These are phyloP conservation scores for Andrena bicolor DNA, from an alignment of 2,888 invertebrate genomes.

Conservation along the genomic window DNA sequence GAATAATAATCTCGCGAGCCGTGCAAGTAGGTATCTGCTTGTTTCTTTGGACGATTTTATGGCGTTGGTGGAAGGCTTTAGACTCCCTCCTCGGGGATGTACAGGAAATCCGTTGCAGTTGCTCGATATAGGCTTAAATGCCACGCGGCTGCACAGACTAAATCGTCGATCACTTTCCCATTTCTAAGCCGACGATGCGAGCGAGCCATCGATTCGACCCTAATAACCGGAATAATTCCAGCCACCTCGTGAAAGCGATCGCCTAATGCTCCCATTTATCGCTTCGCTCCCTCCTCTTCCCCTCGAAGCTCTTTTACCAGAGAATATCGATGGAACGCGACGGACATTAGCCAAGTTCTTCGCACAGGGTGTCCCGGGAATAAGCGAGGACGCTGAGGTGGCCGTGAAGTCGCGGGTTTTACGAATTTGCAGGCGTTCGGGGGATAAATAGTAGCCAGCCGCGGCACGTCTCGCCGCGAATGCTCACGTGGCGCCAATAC, in stretches of 20 bases:
- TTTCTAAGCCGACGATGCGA: conserved; percentile 47
- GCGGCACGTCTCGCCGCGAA: conserved; percentile 47
- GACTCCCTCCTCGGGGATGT: conserved; percentile 35
- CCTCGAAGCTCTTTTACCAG: background rate
- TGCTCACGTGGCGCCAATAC: conserved; percentile 60
- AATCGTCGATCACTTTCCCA: conserved; percentile 56
- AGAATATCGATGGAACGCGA: background rate
- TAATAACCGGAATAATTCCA: conserved; percentile 61
- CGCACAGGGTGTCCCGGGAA: background rate
- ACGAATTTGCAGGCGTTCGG: conserved; percentile 15
- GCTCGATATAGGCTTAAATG: conserved; percentile 34
- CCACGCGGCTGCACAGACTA: conserved; percentile 5
- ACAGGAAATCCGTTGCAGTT: conserved; percentile 61
- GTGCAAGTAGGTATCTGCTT: background rate
- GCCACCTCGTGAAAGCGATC: conserved; percentile 39
- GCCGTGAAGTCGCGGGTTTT: conserved; percentile 18
- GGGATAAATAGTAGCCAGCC: conserved; percentile 36
- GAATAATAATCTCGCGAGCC: too few relatives aligned
- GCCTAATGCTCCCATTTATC: conserved; percentile 29
- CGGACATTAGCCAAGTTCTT: background rate
- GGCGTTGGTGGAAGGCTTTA: background rate
- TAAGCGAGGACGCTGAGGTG: background rate
- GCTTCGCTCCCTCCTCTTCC: background rate
- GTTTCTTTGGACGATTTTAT: background rate
- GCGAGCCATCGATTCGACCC: conserved; percentile 56